A percentile compares a stretch with the other conserved stretches of the same genome.
Evolutionary conservation across 2,113 vertebrate genomes (phyloP).

Genomic region (Micronycteris hirsuta): DNA sequence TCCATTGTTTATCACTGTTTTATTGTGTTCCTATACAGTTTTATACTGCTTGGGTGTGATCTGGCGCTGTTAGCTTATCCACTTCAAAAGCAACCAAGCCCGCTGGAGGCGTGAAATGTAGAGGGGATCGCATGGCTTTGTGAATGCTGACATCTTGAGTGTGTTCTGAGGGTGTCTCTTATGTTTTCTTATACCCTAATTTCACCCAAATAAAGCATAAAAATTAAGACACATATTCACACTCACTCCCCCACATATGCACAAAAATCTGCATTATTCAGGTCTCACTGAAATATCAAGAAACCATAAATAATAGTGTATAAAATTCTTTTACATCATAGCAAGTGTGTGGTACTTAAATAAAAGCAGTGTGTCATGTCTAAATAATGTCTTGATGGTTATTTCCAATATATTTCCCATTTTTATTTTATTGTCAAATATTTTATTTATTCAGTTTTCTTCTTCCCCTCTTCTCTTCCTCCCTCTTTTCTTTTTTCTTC

Average conservation of each 20-base stretch:
- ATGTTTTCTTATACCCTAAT: not conserved
- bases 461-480: not conserved
- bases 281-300: constrained; percentile 16
- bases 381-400: not conserved
- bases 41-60: constrained; percentile 58
- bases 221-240: constrained; percentile 11
- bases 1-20: constrained; percentile 64
- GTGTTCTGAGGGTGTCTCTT: constrained; percentile 34
- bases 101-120: constrained; percentile 63
- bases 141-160: constrained; percentile 61
- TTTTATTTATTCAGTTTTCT: not conserved
- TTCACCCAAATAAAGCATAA: constrained; percentile 46
- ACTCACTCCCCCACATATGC: not conserved
- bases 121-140: constrained; percentile 39
- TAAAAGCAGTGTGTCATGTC: not conserved
- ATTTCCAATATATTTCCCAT: not conserved
- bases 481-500: not conserved
- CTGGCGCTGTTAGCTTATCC: constrained; percentile 62
- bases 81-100: constrained; percentile 61
- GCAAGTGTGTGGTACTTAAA: not conserved
- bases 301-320: not conserved
- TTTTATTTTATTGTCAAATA: not conserved
- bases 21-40: constrained; percentile 46
- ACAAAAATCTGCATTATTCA: not conserved
- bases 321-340: not conserved